phyloP scores from a whole-genome alignment of 2,113 vertebrate species.

The Aegotheles bennettii region DNA sequence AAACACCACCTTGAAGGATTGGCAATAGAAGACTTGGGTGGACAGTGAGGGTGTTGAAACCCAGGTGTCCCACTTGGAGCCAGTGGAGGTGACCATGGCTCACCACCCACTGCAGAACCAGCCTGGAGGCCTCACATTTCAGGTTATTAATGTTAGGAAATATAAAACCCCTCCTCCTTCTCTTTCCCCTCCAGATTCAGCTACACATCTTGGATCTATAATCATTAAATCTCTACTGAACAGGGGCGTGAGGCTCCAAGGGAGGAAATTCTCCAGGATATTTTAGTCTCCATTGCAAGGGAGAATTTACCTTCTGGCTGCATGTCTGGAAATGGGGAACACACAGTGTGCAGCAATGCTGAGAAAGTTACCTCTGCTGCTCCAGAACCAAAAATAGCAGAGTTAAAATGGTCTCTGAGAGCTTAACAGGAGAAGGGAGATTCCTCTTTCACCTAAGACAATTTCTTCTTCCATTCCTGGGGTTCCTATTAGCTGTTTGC shows the following conservation, averaged over 20 bases:
- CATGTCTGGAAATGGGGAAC: background rate
- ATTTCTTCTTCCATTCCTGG: background rate
- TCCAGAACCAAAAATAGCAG: background rate
- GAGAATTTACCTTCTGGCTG: background rate
- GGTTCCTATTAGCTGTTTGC: background rate
- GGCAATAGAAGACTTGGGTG: background rate
- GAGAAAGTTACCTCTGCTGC: background rate
- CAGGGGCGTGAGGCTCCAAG: background rate
- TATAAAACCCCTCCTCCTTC: background rate
- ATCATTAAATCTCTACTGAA: background rate
- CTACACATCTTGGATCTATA: background rate
- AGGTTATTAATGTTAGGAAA: background rate
- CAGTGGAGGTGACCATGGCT: background rate
- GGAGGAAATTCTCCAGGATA: slow-evolving; percentile 14
- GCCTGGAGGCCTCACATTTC: background rate
- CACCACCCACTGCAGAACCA: rapidly evolving
- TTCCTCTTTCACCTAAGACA: background rate
- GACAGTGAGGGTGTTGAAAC: background rate
- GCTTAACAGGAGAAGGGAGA: background rate
- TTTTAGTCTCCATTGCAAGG: background rate
- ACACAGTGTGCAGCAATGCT: background rate
- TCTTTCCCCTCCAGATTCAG: background rate
- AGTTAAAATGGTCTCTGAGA: background rate
- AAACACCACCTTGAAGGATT: background rate
- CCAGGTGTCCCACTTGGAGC: background rate